These are phyloP conservation scores for Dolichopus griseipennis DNA, from an alignment of 2,888 invertebrate species.

Conservation along the genomic window DNA sequence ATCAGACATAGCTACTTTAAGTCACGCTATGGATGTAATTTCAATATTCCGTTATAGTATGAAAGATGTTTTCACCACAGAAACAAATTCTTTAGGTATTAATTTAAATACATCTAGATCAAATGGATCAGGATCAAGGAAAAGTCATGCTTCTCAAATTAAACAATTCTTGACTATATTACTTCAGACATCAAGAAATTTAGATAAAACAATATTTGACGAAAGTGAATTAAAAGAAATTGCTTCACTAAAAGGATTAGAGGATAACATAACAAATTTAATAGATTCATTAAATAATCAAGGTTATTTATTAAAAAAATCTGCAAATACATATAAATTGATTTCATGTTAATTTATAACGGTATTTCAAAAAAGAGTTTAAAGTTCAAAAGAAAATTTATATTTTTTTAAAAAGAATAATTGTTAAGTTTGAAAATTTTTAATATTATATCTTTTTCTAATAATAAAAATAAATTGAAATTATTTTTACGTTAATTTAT, in stretches of 20 bases:
- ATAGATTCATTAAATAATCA: constrained; percentile 74
- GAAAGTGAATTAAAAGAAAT: constrained; percentile 67
- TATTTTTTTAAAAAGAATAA: too few species aligned
- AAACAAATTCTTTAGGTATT: constrained; percentile 46
- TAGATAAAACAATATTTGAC: constrained; percentile 64
- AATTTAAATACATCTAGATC: constrained; percentile 58
- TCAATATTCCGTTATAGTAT: constrained; percentile 75
- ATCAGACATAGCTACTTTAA: constrained; percentile 64
- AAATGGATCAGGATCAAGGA: constrained; percentile 55
- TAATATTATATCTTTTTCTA: too few species aligned
- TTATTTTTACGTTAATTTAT: too few species aligned
- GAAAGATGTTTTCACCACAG: constrained; percentile 65
- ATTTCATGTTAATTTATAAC: constrained; percentile 26
- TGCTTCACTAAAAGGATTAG: constrained; percentile 56
- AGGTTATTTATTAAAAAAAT: constrained; percentile 77
- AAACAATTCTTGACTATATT: constrained; percentile 64
- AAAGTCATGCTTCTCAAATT: constrained; percentile 59
- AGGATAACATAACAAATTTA: constrained; percentile 58
- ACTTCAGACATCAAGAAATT: constrained; percentile 54
- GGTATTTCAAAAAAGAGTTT: too few species aligned
- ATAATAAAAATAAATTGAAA: too few species aligned
- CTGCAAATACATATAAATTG: constrained; percentile 61
- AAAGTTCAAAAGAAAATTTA: too few species aligned
- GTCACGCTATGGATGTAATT: constrained; percentile 78
- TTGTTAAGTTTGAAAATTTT: too few species aligned